Evolutionary conservation across 2,113 vertebrate species (phyloP), one percentile per base, ranked within the genome.

Genomic region (Morone chrysops): DNA sequence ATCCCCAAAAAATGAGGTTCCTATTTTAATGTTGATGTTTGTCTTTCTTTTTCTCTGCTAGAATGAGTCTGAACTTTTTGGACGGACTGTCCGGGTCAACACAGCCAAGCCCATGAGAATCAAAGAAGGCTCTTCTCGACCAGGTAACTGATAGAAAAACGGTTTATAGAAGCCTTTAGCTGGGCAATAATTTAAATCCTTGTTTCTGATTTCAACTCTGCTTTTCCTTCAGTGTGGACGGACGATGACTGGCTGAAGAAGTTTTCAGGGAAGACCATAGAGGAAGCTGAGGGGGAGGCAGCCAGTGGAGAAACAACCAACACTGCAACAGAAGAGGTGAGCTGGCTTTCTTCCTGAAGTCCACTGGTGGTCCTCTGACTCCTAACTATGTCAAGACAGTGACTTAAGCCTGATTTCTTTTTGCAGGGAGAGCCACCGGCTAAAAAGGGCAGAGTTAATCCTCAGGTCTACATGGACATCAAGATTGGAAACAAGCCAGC

Each of bases 161-260:
- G 0, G 1, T 54, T 16, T 13, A 8, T 8, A 20, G 5, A 51
- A 14, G 3, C 1, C 5, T 38, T 48, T 50, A 2, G 2, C 14
- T 54, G 2, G 31, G 54, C 20, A n/a, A 4, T 13, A 1, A 22
- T 59, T 68, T 17, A 5, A 50, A 65, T 17, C 9, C 0, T 22
- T 12, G 3, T 4, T 22, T 53, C 0, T 2, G 1, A 79, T 66
- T 22, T 20, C 41, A 65, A 72, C 25, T 68, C 6, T 82, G 11
- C 31, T 14, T 74, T 73, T 75, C 38, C 70, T 72, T 0, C 83
- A 99, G 98, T 99, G 71, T 99, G 98, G 98, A 97, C 98, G 0
- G 98, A 99, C 22, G 98, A 99, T 0, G 98, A 99, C 70, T 99
- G 98, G 98, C 90, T 99, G 87, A 99, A 99, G 93, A 99, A 96